Conservation (phyloP, 2,113 vertebrate genomes). For the Seriola aureovittata region DNA sequence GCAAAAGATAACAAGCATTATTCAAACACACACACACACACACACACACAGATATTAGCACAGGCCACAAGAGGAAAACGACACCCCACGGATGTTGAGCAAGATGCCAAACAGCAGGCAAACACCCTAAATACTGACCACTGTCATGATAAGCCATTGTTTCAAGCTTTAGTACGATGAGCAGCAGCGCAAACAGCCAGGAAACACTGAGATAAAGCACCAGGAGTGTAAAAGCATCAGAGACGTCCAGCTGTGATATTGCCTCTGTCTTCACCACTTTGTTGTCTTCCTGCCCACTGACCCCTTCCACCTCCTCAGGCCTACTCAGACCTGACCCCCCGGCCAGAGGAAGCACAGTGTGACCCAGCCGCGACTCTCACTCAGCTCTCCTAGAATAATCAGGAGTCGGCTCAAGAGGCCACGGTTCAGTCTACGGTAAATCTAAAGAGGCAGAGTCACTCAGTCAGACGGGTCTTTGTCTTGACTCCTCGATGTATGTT, state of each 20-base stretch:
- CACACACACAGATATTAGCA: slow-evolving; percentile 4
- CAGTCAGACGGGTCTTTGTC: slow-evolving; percentile 36
- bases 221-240: slow-evolving; percentile 30
- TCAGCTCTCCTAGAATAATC: slow-evolving; percentile 28
- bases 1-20: slow-evolving; percentile 45
- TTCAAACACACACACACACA: background rate
- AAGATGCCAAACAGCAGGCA: slow-evolving; percentile 25
- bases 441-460: slow-evolving; percentile 40
- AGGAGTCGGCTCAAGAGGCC: slow-evolving; percentile 50
- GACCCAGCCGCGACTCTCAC: slow-evolving; percentile 64
- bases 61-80: slow-evolving; percentile 22
- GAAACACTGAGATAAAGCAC: slow-evolving; percentile 61
- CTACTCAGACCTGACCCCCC: slow-evolving; percentile 52
- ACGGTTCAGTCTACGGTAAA: slow-evolving; percentile 57
- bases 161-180: slow-evolving; percentile 8
- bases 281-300: slow-evolving; percentile 50
- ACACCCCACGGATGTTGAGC: background rate
- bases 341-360: slow-evolving; percentile 51
- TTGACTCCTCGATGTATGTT: slow-evolving; percentile 14
- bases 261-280: slow-evolving; percentile 19
- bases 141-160: slow-evolving; percentile 56
- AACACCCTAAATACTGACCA: slow-evolving; percentile 32
- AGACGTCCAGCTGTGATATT: slow-evolving; percentile 51
- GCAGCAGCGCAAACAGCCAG: slow-evolving; percentile 43
- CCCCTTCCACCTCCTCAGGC: slow-evolving; percentile 26